phyloP scores from a whole-genome alignment of 2,888 invertebrate species.

The Rhimphoctona megacephalus region DNA sequence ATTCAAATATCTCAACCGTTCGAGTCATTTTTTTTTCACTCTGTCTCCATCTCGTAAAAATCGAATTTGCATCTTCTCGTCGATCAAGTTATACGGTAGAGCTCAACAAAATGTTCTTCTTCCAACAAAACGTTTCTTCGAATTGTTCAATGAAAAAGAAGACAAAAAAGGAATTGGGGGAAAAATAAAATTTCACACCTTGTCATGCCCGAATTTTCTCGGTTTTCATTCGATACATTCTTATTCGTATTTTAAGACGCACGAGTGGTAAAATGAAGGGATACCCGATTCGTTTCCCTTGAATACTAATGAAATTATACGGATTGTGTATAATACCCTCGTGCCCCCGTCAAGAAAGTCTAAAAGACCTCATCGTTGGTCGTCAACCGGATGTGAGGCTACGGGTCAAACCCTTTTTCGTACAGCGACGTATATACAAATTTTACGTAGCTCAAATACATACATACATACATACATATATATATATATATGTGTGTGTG shows the following conservation, averaged over 20 bases:
- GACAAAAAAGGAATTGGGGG: neutral
- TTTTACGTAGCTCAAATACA: slow-evolving; percentile 16
- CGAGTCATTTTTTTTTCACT: neutral
- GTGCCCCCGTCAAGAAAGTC: slow-evolving; percentile 56
- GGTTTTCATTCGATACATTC: slow-evolving; percentile 38
- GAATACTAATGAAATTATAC: slow-evolving; percentile 67
- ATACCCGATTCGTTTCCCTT: slow-evolving; percentile 48
- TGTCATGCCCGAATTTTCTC: slow-evolving; percentile 50
- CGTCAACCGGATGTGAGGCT: slow-evolving; percentile 67
- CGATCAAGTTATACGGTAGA: slow-evolving; percentile 10
- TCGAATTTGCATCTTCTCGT: slow-evolving; percentile 37
- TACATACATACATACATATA: too few species aligned
- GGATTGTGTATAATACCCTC: slow-evolving; percentile 65
- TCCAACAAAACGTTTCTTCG: slow-evolving; percentile 29
- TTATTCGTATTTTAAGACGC: slow-evolving; percentile 23
- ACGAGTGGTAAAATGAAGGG: slow-evolving; percentile 31
- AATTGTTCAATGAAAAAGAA: slow-evolving; percentile 23
- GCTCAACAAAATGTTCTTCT: slow-evolving; percentile 15
- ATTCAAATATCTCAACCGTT: neutral
- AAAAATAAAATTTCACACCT: slow-evolving; percentile 49
- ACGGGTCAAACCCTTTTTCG: slow-evolving; percentile 67
- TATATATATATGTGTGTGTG: too few species aligned
- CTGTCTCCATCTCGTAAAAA: slow-evolving; percentile 6
- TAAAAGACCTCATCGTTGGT: slow-evolving; percentile 46
- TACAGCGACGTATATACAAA: slow-evolving; percentile 20